Conservation (phyloP, 2,113 vertebrate genomes). For the Brachypodius melanocephalos region DNA sequence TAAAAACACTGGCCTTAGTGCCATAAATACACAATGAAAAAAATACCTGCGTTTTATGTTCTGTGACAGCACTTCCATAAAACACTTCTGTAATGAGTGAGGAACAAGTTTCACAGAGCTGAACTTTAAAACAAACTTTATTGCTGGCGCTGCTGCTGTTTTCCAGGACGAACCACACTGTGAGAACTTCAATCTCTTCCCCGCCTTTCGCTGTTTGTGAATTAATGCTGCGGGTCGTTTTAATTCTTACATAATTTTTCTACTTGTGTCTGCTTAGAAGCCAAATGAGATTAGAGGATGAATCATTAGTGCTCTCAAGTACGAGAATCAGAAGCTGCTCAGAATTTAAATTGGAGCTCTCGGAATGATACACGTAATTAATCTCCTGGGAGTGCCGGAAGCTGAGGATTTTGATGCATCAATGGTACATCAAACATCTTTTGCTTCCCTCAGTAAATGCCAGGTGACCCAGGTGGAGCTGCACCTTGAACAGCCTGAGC, state of each 20-base stretch:
- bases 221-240: background rate
- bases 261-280: background rate
- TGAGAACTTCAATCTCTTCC: background rate
- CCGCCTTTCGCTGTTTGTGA: background rate
- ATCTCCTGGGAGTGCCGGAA: background rate
- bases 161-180: background rate
- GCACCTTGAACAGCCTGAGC: background rate
- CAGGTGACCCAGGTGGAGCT: background rate
- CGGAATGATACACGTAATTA: background rate
- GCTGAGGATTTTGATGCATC: background rate
- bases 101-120: background rate
- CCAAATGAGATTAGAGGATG: background rate
- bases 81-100: background rate
- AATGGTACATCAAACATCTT: background rate
- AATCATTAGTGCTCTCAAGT: slow-evolving; percentile 8
- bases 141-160: background rate
- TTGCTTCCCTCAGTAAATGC: background rate
- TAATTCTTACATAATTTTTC: background rate
- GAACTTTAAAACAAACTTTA: background rate
- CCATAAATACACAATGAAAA: background rate
- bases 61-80: background rate
- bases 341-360: background rate
- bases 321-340: background rate
- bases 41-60: background rate
- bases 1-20: background rate